phyloP scores from a whole-genome alignment of 2,888 invertebrate species.

The Scrobipalpa costella region DNA sequence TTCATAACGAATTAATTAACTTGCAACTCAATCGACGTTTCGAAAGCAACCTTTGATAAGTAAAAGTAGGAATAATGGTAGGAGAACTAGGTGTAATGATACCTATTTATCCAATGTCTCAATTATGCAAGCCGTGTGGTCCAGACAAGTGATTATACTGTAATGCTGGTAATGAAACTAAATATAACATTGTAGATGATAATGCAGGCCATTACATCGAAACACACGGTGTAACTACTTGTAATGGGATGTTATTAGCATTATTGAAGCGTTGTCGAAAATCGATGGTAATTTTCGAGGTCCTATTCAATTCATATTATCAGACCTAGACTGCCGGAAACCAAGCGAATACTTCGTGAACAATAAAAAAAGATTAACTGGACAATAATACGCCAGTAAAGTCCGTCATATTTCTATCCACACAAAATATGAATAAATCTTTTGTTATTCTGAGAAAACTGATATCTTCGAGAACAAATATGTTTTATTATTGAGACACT shows the following conservation, averaged over 20 bases:
- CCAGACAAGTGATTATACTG: slow-evolving; percentile 61
- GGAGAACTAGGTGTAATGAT: slow-evolving; percentile 56
- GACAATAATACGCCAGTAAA: slow-evolving; percentile 2
- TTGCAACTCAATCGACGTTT: slow-evolving; percentile 42
- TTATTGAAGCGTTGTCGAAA: slow-evolving; percentile 65
- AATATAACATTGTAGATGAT: slow-evolving; percentile 68
- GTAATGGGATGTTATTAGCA: slow-evolving; percentile 73
- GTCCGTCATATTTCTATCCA: not conserved
- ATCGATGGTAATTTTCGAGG: slow-evolving; percentile 62
- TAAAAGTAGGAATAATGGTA: slow-evolving; percentile 53
- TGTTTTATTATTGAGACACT: slow-evolving; percentile 17
- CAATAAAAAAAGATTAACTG: slow-evolving; percentile 12
- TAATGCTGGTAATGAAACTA: slow-evolving; percentile 54
- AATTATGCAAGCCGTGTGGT: slow-evolving; percentile 74
- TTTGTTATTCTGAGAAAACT: slow-evolving; percentile 15
- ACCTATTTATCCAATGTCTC: slow-evolving; percentile 68
- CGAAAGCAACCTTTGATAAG: slow-evolving; percentile 43
- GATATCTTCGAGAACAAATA: slow-evolving; percentile 10
- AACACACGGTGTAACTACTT: slow-evolving; percentile 64
- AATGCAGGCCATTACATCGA: slow-evolving; percentile 68
- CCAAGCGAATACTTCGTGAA: slow-evolving; percentile 26
- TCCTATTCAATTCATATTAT: slow-evolving; percentile 46
- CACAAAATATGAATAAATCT: slow-evolving; percentile 10
- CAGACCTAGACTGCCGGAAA: slow-evolving; percentile 34
- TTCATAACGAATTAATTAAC: slow-evolving; percentile 57